phyloP scores from a whole-genome alignment of 2,888 invertebrate genomes.

The Diabrotica balteata region DNA sequence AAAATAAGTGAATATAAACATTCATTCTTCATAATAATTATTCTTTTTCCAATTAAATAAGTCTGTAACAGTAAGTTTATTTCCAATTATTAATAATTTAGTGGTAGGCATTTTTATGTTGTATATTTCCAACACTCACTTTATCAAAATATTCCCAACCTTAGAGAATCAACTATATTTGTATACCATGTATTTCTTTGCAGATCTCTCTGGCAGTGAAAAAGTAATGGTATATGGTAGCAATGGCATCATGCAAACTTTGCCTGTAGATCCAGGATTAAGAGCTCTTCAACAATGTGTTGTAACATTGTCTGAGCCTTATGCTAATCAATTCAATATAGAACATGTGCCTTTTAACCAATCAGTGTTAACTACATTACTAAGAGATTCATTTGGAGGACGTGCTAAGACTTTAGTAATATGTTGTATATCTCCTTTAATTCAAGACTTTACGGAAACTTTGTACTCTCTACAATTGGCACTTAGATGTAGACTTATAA shows the following conservation, averaged over 20 bases:
- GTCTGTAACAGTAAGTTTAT: too few relatives aligned
- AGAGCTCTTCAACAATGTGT: slow-evolving; percentile 73
- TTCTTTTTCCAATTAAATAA: too few relatives aligned
- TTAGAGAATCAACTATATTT: too few relatives aligned
- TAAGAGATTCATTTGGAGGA: slow-evolving; percentile 79
- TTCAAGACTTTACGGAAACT: slow-evolving; percentile 73
- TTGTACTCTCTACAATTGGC: slow-evolving; percentile 73
- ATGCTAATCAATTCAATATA: slow-evolving; percentile 43
- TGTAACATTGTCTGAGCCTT: slow-evolving; percentile 64
- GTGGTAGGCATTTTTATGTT: too few relatives aligned
- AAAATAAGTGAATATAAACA: too few relatives aligned
- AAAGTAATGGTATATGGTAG: slow-evolving; percentile 59
- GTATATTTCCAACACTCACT: too few relatives aligned
- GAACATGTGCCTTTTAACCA: slow-evolving; percentile 64
- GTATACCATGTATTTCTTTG: not conserved
- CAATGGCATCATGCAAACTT: slow-evolving; percentile 60
- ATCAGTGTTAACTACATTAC: slow-evolving; percentile 72
- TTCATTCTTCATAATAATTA: too few relatives aligned
- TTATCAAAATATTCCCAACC: too few relatives aligned
- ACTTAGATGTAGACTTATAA: slow-evolving; percentile 71
- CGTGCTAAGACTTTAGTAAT: slow-evolving; percentile 77
- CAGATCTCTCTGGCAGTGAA: slow-evolving; percentile 64
- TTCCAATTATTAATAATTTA: too few relatives aligned
- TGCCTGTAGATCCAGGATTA: slow-evolving; percentile 69
- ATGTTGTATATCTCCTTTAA: slow-evolving; percentile 75